phyloP scores from a whole-genome alignment of 2,113 vertebrate genomes.

The Myxocyprinus asiaticus region DNA sequence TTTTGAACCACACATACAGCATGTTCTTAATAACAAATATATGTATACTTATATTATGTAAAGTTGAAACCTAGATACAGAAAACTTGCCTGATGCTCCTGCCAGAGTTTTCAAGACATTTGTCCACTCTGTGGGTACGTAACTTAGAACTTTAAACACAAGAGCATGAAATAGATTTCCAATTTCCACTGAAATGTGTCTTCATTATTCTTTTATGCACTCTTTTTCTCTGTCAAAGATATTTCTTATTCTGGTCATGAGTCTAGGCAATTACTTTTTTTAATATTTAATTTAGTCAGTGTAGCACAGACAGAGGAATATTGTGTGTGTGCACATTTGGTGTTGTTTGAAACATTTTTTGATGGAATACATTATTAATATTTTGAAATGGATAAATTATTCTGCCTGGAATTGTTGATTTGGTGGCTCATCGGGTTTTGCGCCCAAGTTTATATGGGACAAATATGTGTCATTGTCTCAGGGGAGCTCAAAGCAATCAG shows the following conservation, averaged over 20 bases:
- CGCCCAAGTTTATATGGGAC: conserved; percentile 39
- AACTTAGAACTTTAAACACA: not conserved
- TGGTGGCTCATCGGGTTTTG: conserved; percentile 56
- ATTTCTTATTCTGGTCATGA: conserved; percentile 53
- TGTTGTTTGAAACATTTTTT: conserved; percentile 63
- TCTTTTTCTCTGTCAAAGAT: conserved; percentile 38
- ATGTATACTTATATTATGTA: too few relatives aligned
- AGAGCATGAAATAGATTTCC: conserved; percentile 31
- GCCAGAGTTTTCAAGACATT: not conserved
- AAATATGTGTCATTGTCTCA: conserved; percentile 59
- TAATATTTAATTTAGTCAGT: conserved; percentile 51
- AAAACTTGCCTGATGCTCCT: too few relatives aligned
- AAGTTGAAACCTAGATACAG: too few relatives aligned
- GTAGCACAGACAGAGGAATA: conserved; percentile 37
- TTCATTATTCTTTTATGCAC: conserved; percentile 34
- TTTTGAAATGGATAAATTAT: conserved; percentile 62
- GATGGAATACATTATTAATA: conserved; percentile 67
- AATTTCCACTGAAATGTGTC: conserved; percentile 22
- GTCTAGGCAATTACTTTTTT: conserved; percentile 53
- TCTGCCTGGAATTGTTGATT: conserved; percentile 57
- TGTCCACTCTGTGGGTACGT: not conserved
- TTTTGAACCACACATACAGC: too few relatives aligned
- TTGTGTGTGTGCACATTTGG: conserved; percentile 44
- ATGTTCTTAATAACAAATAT: too few relatives aligned
- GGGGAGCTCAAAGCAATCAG: conserved; percentile 48